phyloP scores from a whole-genome alignment of 2,888 invertebrate genomes.

The Rhimphoctona megacephalus region DNA sequence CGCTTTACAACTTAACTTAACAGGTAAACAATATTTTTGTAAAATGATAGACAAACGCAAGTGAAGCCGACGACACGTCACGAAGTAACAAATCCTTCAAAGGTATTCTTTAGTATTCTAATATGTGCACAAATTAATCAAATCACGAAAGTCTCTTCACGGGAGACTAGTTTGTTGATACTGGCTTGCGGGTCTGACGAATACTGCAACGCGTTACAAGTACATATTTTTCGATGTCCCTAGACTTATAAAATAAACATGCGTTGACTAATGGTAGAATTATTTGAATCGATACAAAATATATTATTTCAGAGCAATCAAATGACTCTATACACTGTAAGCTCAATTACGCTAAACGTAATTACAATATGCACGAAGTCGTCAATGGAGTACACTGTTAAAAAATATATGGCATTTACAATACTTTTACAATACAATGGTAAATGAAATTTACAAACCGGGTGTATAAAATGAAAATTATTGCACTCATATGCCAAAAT shows the following conservation, averaged over 20 bases:
- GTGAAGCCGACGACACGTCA: background rate
- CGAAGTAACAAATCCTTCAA: background rate
- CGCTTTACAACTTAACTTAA: background rate
- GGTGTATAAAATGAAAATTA: too few relatives aligned
- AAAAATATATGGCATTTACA: too few relatives aligned
- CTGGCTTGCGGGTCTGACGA: background rate
- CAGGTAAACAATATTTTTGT: background rate
- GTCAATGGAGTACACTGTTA: too few relatives aligned
- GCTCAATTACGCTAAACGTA: background rate
- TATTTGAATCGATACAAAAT: background rate
- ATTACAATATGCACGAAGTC: slow-evolving; percentile 13
- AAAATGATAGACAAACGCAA: background rate
- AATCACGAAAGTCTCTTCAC: background rate
- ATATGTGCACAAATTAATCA: too few relatives aligned
- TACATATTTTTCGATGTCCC: background rate
- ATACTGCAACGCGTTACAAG: background rate
- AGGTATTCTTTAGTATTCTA: background rate
- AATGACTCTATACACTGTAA: background rate
- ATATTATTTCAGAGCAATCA: background rate
- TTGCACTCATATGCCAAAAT: too few relatives aligned
- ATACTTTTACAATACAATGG: too few relatives aligned
- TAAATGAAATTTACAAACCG: too few relatives aligned
- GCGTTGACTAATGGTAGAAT: background rate
- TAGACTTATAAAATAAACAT: slow-evolving; percentile 10
- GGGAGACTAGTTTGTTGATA: background rate